These are phyloP conservation scores for Podabrus alpinus DNA, from an alignment of 2,888 invertebrate species.

Conservation along the genomic window DNA sequence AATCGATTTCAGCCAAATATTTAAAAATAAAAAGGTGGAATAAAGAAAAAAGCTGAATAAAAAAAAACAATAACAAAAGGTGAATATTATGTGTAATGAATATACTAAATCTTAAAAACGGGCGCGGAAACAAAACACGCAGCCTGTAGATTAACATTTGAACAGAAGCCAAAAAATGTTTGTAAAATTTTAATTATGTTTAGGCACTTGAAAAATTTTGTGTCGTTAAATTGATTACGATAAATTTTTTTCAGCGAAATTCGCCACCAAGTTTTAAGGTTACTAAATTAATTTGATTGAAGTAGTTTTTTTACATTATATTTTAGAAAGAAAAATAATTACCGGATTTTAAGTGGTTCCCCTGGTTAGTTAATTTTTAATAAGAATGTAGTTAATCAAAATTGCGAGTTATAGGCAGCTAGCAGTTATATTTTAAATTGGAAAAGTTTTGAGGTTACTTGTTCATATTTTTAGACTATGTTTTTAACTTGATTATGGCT, in stretches of 20 bases:
- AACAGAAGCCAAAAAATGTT: not conserved
- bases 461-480: not conserved
- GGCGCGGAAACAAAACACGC: not conserved
- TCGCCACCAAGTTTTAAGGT: not conserved
- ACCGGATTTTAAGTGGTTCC: not conserved
- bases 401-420: not conserved
- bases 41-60: too few relatives aligned
- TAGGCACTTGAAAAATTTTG: not conserved
- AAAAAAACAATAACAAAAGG: too few relatives aligned
- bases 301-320: not conserved
- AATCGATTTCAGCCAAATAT: too few relatives aligned
- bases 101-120: not conserved
- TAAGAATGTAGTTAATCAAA: not conserved
- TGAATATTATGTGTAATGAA: not conserved
- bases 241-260: not conserved
- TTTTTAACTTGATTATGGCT: not conserved
- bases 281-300: too few relatives aligned
- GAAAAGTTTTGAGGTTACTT: not conserved
- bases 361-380: not conserved
- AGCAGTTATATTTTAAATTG: not conserved
- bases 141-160: not conserved
- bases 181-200: not conserved
- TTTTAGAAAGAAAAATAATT: not conserved
- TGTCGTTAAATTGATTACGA: not conserved
- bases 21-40: too few relatives aligned